Percentiles rank a stretch among this genome's conserved stretches.
phyloP scores from a whole-genome alignment of 2,797 vertebrate species.

The Morus bassanus region DNA sequence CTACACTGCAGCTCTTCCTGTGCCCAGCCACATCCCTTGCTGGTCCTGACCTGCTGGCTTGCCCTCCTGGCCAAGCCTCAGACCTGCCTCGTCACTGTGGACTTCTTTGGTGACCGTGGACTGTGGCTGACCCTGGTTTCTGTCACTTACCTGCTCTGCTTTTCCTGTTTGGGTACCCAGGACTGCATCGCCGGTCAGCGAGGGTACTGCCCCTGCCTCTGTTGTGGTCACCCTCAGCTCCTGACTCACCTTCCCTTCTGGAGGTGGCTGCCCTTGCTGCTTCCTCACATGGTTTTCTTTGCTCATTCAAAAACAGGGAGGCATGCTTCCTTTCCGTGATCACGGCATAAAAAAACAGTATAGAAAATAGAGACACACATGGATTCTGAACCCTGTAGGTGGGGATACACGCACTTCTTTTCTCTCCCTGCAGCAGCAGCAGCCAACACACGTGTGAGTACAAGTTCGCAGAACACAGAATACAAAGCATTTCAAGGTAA shows the following conservation, averaged over 20 bases:
- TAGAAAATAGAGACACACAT: background rate
- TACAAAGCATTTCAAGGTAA: background rate
- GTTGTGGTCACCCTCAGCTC: constrained; percentile 14
- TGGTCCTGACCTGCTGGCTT: background rate
- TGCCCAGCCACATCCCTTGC: background rate
- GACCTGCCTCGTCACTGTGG: background rate
- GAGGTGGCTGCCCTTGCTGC: background rate
- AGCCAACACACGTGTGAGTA: background rate
- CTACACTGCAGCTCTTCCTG: background rate
- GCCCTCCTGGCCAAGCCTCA: background rate
- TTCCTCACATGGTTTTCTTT: background rate
- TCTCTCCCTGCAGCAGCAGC: background rate
- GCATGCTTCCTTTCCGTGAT: background rate
- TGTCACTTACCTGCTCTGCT: background rate
- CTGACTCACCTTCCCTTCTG: background rate
- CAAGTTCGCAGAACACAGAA: background rate
- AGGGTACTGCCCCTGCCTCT: constrained; percentile 9
- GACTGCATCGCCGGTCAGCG: background rate
- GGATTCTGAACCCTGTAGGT: background rate
- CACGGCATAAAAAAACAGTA: background rate
- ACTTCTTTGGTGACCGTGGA: background rate
- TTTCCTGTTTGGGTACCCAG: background rate
- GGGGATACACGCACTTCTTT: background rate
- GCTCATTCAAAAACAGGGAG: background rate
- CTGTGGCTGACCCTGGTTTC: background rate